Base-by-base conservation (phyloP, 2,888 invertebrate species). In the Netelia melanura region DNA sequence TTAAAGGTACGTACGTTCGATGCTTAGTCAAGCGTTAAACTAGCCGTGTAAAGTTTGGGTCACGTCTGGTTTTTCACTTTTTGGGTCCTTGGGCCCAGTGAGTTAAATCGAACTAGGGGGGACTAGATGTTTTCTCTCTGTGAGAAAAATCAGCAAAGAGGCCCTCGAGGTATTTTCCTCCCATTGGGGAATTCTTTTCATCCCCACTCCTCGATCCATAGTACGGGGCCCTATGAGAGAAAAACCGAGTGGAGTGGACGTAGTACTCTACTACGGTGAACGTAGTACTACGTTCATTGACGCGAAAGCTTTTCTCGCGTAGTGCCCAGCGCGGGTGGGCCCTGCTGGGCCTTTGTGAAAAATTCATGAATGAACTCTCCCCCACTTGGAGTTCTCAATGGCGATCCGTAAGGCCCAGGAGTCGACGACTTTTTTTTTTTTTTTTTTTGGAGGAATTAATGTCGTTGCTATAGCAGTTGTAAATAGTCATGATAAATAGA, bases 251-350 rank as follows among this genome's bases (percentile, higher is more conserved):
- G 61, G 81, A 82, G 61, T 79, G 88, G 88, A 76, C 74, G 82
- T 75, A 65, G 81, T 86, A 87, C 86, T 62, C 48, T 88, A 87
- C 84, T 84, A 78, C 48, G 58, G 52, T 11, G 75, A 74, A 81
- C 84, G 85, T 85, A 90, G 88, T 91, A 92, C 91, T 92, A 93
- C 92, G 92, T 92, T 92, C 93, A 93, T 93, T 93, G 89, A 92
- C 88, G 86, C 77, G 62, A 56, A 83, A 74, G 80, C 61, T 58
- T 82, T 67, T 80, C 52, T 38, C 23, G 54, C 11, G 14, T 64
- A 52, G 70, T 76, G 80, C 62, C 77, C 68, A 67, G 78, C 88
- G 76, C 85, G 56, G 86, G 84, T 61, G 88, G 86, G 86, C 89
- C 90, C 88, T 48, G 89, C 87, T 89, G 89, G 86, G 88, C 83